phyloP scores from a whole-genome alignment of 1,140 invertebrate genomes.

The Drosophila melanogaster region DNA sequence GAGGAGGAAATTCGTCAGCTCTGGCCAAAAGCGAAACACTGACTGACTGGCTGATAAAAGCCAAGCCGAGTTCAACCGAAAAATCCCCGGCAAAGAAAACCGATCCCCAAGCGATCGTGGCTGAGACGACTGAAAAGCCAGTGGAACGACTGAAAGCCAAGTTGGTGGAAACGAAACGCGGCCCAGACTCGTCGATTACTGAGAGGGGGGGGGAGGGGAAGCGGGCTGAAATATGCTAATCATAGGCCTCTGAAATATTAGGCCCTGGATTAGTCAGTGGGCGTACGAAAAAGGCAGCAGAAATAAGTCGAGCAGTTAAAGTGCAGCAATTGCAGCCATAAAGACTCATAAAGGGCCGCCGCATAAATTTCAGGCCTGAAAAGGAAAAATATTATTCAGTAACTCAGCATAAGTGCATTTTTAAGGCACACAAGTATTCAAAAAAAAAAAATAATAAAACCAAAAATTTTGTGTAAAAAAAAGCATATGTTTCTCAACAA shows the following conservation, averaged over 20 bases:
- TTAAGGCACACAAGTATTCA: background rate
- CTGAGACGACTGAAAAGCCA: slow-evolving; percentile 20
- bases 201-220: background rate
- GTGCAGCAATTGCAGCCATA: slow-evolving; percentile 10
- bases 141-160: slow-evolving; percentile 11
- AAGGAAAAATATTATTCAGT: background rate
- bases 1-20: slow-evolving; percentile 56
- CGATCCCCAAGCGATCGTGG: slow-evolving; percentile 15
- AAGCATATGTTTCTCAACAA: no score
- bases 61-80: slow-evolving; percentile 5
- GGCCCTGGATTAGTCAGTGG: slow-evolving; percentile 30
- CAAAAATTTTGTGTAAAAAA: background rate
- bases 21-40: slow-evolving; percentile 72
- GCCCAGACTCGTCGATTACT: background rate
- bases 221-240: slow-evolving; percentile 53
- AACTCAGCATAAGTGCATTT: background rate
- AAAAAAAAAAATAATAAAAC: background rate
- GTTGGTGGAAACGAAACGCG: slow-evolving; percentile 46
- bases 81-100: background rate
- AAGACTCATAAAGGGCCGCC: slow-evolving; percentile 3
- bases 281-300: slow-evolving; percentile 7
- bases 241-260: slow-evolving; percentile 52
- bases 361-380: background rate
- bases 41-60: slow-evolving; percentile 49
- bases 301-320: slow-evolving; percentile 4